Conservation (phyloP, 2,113 vertebrate genomes). For the Clarias gariepinus region DNA sequence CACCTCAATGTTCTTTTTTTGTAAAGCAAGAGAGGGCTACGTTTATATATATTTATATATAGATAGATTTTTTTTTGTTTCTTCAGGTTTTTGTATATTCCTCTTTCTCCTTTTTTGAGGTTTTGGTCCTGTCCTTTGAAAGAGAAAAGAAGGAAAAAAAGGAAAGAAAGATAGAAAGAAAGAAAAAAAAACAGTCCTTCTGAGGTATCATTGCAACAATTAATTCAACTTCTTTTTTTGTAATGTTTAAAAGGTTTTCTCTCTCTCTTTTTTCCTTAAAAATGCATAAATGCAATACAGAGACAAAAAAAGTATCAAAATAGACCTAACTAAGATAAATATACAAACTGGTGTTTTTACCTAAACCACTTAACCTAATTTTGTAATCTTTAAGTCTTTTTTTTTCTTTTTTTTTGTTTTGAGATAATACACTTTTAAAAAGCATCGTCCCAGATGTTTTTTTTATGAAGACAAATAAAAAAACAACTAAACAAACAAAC, state of each 20-base stretch:
- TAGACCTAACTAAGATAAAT: constrained; percentile 87
- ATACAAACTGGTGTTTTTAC: constrained; percentile 81
- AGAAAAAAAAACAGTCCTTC: constrained; percentile 75
- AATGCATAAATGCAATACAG: constrained; percentile 83
- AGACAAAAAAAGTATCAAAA: constrained; percentile 84
- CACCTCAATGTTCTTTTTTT: constrained; percentile 67
- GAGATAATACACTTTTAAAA: constrained; percentile 77
- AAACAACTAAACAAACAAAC: constrained; percentile 48
- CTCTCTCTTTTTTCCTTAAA: constrained; percentile 78
- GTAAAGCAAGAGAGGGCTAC: constrained; percentile 79
- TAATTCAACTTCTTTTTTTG: constrained; percentile 73
- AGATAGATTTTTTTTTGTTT: constrained; percentile 51
- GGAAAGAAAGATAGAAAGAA: constrained; percentile 56
- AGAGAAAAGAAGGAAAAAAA: constrained; percentile 27
- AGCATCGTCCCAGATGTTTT: constrained; percentile 80
- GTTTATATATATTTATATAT: constrained; percentile 43
- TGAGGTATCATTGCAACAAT: constrained; percentile 80
- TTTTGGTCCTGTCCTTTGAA: constrained; percentile 79
- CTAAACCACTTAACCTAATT: constrained; percentile 81
- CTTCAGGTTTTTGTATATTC: constrained; percentile 60
- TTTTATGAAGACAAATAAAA: constrained; percentile 71
- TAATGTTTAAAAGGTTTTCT: constrained; percentile 63
- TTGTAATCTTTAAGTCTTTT: constrained; percentile 65
- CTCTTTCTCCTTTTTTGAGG: constrained; percentile 69
- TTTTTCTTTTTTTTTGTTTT: constrained; percentile 60